Evolutionary conservation across 1,140 invertebrate species (phyloP), one percentile per base, ranked within the genome.

Genomic region (Drosophila sproati): DNA sequence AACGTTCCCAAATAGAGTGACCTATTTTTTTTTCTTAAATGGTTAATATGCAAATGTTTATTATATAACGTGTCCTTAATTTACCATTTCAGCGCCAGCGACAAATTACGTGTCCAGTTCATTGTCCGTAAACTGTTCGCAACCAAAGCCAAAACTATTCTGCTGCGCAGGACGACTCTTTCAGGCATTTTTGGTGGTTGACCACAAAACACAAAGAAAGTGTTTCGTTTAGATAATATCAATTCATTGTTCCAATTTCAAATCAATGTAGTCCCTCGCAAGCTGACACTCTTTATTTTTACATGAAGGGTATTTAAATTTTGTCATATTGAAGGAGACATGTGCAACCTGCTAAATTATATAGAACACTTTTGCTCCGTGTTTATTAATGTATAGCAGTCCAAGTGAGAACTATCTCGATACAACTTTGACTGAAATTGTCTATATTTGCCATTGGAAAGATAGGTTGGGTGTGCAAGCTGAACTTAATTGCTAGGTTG

Each of bases 1-100:
- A 72, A 80, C n/a, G 83, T 80, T 3, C 54, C 56, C 50, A 85
- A 51, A 20, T 81, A 85, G 4, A 89, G 63, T 10, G 77, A 55
- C 34, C 82, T 86, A 6, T 35, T 52, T 2, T 12, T 5, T 34
- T 6, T 34, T 5, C 2, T 5, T 1, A 56, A 29, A 20, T 0
- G 29, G 29, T 35, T 35, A 35, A 3, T 32, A 57, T 34, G 55
- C 12, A 31, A n/a, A 7, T 6, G 4, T 10, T 57, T 5, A 20
- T 35, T 6, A 8, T 31, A 37, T 37, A 57, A n/a, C 20, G 43
- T 2, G 20, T 12, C 3, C 2, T 3, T 35, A 31, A 10, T 43
- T 82, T 29, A 87, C 83, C 74, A 78, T 51, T 70, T 83, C 5
- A 88, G 32, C 4, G 67, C 57, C 48, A 55, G 59, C 0, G 68